These are phyloP conservation scores for Cyphomyrus plagiostoma DNA, from an alignment of 2,113 vertebrate species.

Conservation along the genomic window DNA sequence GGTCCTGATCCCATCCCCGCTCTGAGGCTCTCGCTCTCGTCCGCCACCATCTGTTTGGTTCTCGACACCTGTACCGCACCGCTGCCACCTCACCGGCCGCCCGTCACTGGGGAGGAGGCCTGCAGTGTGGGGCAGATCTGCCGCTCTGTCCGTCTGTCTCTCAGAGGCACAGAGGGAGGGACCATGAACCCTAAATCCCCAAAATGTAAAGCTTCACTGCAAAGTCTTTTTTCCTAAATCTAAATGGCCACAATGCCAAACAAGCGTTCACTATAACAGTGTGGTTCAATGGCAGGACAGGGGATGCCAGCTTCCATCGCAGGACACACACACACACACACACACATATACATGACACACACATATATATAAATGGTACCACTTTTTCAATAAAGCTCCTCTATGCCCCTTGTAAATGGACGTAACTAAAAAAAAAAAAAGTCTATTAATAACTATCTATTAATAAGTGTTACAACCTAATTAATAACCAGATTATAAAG, in stretches of 20 bases:
- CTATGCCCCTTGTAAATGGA: too few relatives aligned
- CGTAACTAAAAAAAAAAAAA: too few relatives aligned
- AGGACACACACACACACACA: background rate
- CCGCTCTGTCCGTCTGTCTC: conserved; percentile 7
- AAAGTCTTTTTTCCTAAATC: background rate
- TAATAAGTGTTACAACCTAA: too few relatives aligned
- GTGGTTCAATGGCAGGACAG: background rate
- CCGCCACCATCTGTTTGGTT: conserved; percentile 61
- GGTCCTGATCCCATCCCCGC: conserved; percentile 45
- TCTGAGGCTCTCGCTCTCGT: conserved; percentile 48
- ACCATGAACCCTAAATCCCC: background rate
- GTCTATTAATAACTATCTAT: too few relatives aligned
- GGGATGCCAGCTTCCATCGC: background rate
- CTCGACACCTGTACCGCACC: conserved; percentile 61
- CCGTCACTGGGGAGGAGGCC: conserved; percentile 39
- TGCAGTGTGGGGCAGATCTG: conserved; percentile 17
- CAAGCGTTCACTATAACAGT: background rate
- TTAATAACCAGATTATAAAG: too few relatives aligned
- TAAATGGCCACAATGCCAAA: conserved; percentile 11
- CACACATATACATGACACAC: background rate
- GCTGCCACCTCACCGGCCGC: conserved; percentile 45
- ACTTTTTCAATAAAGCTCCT: too few relatives aligned
- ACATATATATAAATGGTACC: background rate
- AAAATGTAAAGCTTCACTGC: background rate
- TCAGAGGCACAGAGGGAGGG: background rate